Evolutionary conservation across 2,888 invertebrate genomes (phyloP).

Genomic region (Abrostola triplasia): DNA sequence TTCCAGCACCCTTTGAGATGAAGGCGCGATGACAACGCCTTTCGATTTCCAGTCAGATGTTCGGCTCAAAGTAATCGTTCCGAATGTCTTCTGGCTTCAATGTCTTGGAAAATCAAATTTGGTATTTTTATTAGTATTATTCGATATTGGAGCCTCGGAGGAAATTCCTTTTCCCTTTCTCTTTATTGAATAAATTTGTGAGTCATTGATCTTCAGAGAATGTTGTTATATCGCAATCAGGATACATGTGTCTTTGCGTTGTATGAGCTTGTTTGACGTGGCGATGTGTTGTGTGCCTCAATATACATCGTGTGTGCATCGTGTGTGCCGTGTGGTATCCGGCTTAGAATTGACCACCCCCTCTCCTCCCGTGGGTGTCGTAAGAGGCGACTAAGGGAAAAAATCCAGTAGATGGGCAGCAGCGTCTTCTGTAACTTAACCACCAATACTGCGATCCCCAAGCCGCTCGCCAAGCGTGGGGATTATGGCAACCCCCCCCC

Average conservation of each 20-base stretch:
- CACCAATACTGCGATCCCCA: no score
- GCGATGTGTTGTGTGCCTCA: neutral
- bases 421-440: no score
- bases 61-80: conserved; percentile 14
- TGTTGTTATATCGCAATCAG: conserved; percentile 38
- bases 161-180: conserved; percentile 13
- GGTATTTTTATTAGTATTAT: conserved; percentile 30
- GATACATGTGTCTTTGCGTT: conserved; percentile 1
- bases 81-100: conserved; percentile 6
- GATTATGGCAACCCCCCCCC: no score
- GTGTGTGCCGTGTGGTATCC: no score
- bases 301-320: neutral
- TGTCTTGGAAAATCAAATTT: conserved; percentile 24
- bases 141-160: conserved; percentile 22
- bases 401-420: no score
- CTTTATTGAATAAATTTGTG: conserved; percentile 43
- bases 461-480: no score
- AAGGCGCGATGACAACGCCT: conserved; percentile 1
- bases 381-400: no score
- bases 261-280: neutral
- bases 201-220: conserved; percentile 33
- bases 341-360: no score
- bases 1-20: neutral
- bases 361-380: no score
- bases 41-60: conserved; percentile 2